These are phyloP conservation scores for Eulemur rufifrons DNA, from an alignment of 2,113 vertebrate species.

Conservation along the genomic window DNA sequence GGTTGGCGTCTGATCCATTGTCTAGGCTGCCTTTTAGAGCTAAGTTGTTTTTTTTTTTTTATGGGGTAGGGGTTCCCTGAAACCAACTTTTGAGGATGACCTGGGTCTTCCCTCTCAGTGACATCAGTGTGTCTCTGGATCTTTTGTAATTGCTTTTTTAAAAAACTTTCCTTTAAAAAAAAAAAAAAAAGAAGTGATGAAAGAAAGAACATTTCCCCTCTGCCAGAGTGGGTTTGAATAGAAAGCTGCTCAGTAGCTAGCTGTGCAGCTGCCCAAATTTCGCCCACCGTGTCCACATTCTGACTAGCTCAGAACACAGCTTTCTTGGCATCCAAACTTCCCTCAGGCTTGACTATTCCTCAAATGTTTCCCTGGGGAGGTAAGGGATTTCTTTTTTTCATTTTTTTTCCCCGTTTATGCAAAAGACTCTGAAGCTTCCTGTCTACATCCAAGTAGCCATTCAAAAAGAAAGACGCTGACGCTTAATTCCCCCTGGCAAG, in stretches of 20 bases:
- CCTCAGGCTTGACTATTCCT: constrained; percentile 4
- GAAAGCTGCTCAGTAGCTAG: constrained; percentile 54
- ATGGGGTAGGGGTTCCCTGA: constrained; percentile 18
- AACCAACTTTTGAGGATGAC: constrained; percentile 81
- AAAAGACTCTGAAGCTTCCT: constrained; percentile 55
- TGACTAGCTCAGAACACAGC: background rate
- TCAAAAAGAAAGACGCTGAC: background rate
- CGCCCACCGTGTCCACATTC: constrained; percentile 62
- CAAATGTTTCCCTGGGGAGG: constrained; percentile 40
- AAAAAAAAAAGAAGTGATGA: constrained; percentile 12
- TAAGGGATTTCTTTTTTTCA: background rate
- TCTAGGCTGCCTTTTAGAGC: constrained; percentile 83
- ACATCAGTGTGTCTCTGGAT: constrained; percentile 25
- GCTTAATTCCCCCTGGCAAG: background rate
- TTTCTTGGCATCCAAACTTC: constrained; percentile 62
- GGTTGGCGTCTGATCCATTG: constrained; percentile 85
- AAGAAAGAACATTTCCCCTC: constrained; percentile 59
- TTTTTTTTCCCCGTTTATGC: background rate
- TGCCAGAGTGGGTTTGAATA: constrained; percentile 57
- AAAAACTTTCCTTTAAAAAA: background rate
- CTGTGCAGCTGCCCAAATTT: constrained; percentile 39
- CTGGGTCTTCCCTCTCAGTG: constrained; percentile 75
- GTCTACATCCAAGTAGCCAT: constrained; percentile 45
- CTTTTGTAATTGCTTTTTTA: constrained; percentile 52
- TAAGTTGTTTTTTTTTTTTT: constrained; percentile 82